Evolutionary conservation across 37 sponge, comb jelly and placozoan genomes (phyloP).

Genomic region (Mnemiopsis leidyi): DNA sequence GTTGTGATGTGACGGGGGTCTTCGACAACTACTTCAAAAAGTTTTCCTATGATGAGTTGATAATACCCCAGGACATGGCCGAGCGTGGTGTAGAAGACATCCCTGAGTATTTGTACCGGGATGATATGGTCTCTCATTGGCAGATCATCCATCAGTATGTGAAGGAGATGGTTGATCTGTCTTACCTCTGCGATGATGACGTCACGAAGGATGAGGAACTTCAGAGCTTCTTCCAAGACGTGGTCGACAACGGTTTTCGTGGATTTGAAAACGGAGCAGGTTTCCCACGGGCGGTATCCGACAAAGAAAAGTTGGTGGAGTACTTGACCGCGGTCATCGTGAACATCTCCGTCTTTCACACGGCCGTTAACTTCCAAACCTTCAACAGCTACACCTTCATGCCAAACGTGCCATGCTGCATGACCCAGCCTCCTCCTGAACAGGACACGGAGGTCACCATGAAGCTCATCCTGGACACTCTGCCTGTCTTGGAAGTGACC

Average conservation of each 20-base stretch:
- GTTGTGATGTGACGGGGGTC: neutral
- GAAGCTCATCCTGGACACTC: neutral
- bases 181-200: neutral
- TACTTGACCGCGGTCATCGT: neutral
- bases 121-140: neutral
- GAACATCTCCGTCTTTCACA: too few species aligned
- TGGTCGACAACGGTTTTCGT: neutral
- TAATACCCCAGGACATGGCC: neutral
- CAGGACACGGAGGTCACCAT: neutral
- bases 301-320: neutral
- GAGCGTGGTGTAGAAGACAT: neutral
- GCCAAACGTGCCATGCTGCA: neutral
- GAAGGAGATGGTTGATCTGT: neutral
- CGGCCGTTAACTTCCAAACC: too few species aligned
- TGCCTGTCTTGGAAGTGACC: neutral
- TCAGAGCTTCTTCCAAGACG: neutral
- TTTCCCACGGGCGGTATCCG: neutral
- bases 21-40: neutral
- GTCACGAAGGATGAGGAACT: neutral
- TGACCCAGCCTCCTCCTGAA: neutral
- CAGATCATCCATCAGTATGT: neutral
- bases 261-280: neutral
- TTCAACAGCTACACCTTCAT: conserved; percentile 7
- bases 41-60: neutral
- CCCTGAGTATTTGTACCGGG: neutral